These are phyloP conservation scores for Mactra quadrangularis DNA, from an alignment of 1,140 invertebrate species.

Conservation along the genomic window DNA sequence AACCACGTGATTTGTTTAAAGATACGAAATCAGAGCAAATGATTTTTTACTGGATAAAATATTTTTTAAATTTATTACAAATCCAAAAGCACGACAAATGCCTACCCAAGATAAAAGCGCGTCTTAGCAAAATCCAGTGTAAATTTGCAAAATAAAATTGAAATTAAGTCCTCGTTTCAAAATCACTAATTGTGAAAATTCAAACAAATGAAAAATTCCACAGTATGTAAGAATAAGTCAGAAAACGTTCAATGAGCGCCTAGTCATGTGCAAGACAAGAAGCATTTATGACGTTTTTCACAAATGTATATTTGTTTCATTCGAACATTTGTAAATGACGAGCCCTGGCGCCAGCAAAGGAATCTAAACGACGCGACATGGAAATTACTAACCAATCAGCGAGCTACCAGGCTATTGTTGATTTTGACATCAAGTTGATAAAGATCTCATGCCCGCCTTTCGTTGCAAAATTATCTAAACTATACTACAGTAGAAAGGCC, in stretches of 20 bases:
- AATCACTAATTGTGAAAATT: neutral
- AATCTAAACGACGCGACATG: constrained; percentile 32
- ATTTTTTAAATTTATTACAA: too few relatives aligned
- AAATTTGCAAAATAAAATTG: too few relatives aligned
- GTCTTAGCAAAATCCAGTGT: too few relatives aligned
- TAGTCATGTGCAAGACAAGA: constrained; percentile 43
- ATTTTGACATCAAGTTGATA: constrained; percentile 50
- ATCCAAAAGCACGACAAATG: too few relatives aligned
- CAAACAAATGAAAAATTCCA: neutral
- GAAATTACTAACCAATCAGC: constrained; percentile 59
- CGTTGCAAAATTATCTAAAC: constrained; percentile 25
- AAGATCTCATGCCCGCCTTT: constrained; percentile 21
- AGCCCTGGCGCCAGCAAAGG: constrained; percentile 32
- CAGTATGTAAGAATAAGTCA: constrained; percentile 15
- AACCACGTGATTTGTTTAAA: constrained; percentile 16
- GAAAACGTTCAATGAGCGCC: constrained; percentile 27
- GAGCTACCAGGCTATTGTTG: constrained; percentile 24
- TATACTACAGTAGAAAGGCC: constrained; percentile 6
- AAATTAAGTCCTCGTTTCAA: neutral
- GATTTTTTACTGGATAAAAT: constrained; percentile 30
- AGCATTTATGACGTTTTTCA: constrained; percentile 55
- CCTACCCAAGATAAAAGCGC: too few relatives aligned
- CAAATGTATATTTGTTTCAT: constrained; percentile 65
- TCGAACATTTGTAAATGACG: constrained; percentile 36
- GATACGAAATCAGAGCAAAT: constrained; percentile 8